Base-by-base conservation (phyloP, 2,113 vertebrate genomes). In the Muscicapa adusta region DNA sequence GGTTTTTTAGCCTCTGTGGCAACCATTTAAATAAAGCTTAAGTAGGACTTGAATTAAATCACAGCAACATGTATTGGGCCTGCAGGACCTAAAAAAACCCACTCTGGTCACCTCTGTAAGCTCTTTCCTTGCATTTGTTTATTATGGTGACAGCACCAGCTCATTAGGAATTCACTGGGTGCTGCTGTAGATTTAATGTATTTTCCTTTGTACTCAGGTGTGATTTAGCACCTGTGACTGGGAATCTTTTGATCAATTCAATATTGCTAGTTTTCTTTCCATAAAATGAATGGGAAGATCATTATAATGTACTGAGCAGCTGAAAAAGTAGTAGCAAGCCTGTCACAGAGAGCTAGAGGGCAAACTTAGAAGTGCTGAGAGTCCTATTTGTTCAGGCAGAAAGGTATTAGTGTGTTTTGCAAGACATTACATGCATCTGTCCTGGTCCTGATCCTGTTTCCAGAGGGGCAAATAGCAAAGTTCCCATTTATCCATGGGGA, bases 231-330 rank as follows among this genome's bases (percentile, higher is more conserved):
- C 18, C 33, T 34, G 43, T 48, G 78, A 83, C 91, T 93, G 81
- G 45, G 72, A 96, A 62, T 79, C 67, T 87, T 88, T 88, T 63
- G 67, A 93, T 91, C 77, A 80, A 40, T 88, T 47, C 31, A 26
- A 25, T 31, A 54, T 29, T 94, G 71, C 58, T 96, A 57, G 26
- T 71, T 96, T 93, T 74, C 68, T 73, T 95, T 88, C 48, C 75
- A 90, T 62, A 79, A 95, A 94, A 91, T 96, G 75, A 85, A 86
- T 53, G 25, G 53, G 43, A 88, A 53, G 63, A 92, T 94, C 65
- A 43, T 22, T 73, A 31, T 45, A 77, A 92, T 3, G 26, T 80
- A 54, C 91, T 63, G 75, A 74, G 20, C 40, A 66, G 80, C 58
- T 94, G 85, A 94, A 93, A 38, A 61, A 85, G 50, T 16, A 82